Evolutionary conservation across 2,797 vertebrate species (phyloP), one percentile per base, ranked within the genome.

Genomic region (Uromys caudimaculatus): DNA sequence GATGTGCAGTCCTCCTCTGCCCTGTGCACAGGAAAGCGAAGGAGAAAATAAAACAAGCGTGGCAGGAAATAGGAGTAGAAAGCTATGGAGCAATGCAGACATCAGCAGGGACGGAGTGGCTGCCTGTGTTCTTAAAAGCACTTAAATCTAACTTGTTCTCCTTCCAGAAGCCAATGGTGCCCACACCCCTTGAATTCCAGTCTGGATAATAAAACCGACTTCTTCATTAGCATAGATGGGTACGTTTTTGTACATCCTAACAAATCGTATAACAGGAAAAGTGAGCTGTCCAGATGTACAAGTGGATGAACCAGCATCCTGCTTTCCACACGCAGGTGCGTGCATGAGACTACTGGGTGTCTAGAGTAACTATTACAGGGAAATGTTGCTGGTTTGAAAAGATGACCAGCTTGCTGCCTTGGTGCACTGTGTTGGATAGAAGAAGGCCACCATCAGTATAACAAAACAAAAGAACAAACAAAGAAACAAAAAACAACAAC

Each of bases 161-260:
- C 35, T 75, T 76, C 73, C 44, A 77, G 71, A 95, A 88, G 32
- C 8, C 52, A 85, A 89, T n/a, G 6, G 41, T 47, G 50, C 84
- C 60, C 17, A 27, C 13, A 52, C 2, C 27, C 52, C 64, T 50
- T 78, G 23, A 54, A 2, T 60, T 85, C 21, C 73, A 0, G 1
- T 58, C 24, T 79, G 54, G 54, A n/a, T 2, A 82, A 52, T 8
- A 83, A 3, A 67, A 58, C 12, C 27, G 23, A 21, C 4, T 75
- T 93, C 21, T 87, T 67, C 35, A 73, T 38, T 95, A 44, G 69
- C 83, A 44, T 1, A 90, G 35, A 73, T 38, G 69, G 62, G 81
- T 3, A 76, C 44, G 3, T 16, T 96, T 88, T 90, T 69, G 10
- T 67, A 88, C 73, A 35, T 50, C 71, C 89, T 52, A 77, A 41